phyloP scores from a whole-genome alignment of 2,113 vertebrate species.

The Chelonoidis abingdonii region DNA sequence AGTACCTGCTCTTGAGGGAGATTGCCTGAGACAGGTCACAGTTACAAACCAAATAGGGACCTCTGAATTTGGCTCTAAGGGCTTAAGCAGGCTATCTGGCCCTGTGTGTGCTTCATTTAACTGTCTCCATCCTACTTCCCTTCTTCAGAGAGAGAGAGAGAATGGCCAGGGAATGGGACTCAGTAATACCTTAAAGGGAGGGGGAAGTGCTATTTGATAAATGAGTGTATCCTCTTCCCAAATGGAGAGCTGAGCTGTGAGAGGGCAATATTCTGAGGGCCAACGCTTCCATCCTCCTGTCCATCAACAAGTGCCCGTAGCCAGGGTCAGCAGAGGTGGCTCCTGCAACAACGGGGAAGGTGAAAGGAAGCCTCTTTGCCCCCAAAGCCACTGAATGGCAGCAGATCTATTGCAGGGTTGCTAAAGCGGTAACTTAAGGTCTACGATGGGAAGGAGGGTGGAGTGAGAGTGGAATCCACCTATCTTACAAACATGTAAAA shows the following conservation, averaged over 20 bases:
- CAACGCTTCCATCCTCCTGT: background rate
- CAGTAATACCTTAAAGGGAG: background rate
- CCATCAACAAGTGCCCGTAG: background rate
- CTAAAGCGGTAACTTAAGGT: background rate
- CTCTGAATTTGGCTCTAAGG: no score
- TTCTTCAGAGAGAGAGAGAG: background rate
- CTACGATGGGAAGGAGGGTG: background rate
- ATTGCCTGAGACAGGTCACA: no score
- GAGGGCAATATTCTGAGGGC: no score
- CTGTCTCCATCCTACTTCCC: background rate
- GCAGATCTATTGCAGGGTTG: background rate
- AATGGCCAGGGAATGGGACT: background rate
- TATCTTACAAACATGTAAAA: background rate
- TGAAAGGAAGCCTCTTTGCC: background rate
- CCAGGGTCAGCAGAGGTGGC: background rate
- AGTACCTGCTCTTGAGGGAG: no score
- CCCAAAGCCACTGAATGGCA: background rate
- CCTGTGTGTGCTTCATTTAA: no score
- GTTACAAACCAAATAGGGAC: no score
- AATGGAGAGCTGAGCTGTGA: no score
- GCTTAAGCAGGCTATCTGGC: no score
- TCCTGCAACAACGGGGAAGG: background rate
- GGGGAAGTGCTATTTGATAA: no score
- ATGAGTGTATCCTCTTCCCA: no score
- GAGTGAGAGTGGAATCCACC: background rate